Percentiles rank a stretch among this genome's conserved stretches.
Evolutionary conservation across 37 sponge, comb jelly and placozoan genomes (phyloP).

Genomic region (Agelas oroides): DNA sequence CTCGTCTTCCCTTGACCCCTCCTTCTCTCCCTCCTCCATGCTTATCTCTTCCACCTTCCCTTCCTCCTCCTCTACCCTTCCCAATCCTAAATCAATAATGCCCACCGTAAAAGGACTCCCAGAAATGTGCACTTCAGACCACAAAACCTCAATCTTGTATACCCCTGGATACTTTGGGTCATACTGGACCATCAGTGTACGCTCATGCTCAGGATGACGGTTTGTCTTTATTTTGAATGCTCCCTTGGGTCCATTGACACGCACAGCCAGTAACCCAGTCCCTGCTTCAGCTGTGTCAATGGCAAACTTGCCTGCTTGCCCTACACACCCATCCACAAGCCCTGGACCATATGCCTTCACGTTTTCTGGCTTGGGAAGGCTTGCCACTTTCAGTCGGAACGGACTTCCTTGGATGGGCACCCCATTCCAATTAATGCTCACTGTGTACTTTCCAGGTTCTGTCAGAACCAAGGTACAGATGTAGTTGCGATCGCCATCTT

Average conservation of each 20-base stretch:
- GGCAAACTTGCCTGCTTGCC: constrained; percentile 48
- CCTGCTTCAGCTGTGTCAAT: constrained; percentile 73
- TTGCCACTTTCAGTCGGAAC: constrained; percentile 51
- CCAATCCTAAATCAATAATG: neutral
- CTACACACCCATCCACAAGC: constrained; percentile 37
- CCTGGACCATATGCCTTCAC: constrained; percentile 45
- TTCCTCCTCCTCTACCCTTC: no score
- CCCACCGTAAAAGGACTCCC: constrained; percentile 70
- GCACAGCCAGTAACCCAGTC: constrained; percentile 59
- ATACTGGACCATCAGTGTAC: constrained; percentile 59
- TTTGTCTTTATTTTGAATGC: constrained; percentile 69
- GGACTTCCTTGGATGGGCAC: constrained; percentile 69
- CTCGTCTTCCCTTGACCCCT: no score
- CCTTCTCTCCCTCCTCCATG: no score
- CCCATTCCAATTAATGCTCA: constrained; percentile 59
- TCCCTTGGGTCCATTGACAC: constrained; percentile 64
- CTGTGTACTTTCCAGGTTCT: constrained; percentile 59
- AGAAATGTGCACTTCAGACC: constrained; percentile 73
- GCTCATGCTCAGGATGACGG: constrained; percentile 42
- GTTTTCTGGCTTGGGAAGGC: constrained; percentile 69
- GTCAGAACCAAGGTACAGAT: neutral
- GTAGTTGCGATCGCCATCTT: constrained; percentile 15
- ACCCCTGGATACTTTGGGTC: constrained; percentile 51
- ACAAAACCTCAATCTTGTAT: constrained; percentile 64
- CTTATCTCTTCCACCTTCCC: no score